Evolutionary conservation across 23 tunicate species (phyloP).

Genomic region (Trididemnum clinides): DNA sequence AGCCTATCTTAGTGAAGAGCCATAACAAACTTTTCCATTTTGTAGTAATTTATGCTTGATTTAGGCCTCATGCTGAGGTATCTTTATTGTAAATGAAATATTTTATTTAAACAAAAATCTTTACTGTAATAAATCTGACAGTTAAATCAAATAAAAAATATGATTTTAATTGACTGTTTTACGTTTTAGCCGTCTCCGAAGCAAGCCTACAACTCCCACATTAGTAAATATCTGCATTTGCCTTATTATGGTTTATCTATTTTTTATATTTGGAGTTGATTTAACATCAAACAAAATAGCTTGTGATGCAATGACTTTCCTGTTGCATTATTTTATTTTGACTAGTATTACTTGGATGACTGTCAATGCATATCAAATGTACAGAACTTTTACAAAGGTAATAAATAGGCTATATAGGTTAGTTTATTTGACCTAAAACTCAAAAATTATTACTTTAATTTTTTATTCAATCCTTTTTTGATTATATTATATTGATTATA

Average conservation of each 20-base stretch:
- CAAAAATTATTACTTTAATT: neutral
- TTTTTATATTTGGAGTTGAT: constrained; percentile 46
- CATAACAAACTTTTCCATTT: too few relatives aligned
- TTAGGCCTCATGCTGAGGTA: too few relatives aligned
- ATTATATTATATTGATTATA: neutral
- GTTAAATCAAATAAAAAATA: too few relatives aligned
- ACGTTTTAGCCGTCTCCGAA: constrained; percentile 36
- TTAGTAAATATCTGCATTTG: constrained; percentile 51
- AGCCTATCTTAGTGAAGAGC: too few relatives aligned
- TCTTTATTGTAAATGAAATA: too few relatives aligned
- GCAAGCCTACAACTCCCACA: constrained; percentile 41
- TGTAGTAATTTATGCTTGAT: too few relatives aligned
- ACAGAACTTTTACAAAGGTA: constrained; percentile 53
- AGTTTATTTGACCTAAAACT: neutral
- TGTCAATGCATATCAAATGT: constrained; percentile 57
- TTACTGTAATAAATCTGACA: too few relatives aligned
- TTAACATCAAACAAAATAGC: neutral
- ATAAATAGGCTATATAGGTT: neutral
- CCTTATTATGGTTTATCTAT: constrained; percentile 37
- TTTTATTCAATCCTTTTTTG: neutral
- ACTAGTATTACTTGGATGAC: constrained; percentile 60
- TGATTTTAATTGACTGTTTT: neutral
- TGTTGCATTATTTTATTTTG: constrained; percentile 57
- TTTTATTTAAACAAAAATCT: too few relatives aligned
- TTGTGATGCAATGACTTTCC: constrained; percentile 38